Evolutionary conservation across 2,797 vertebrate genomes (phyloP).

Genomic region (Enoplosus armatus): DNA sequence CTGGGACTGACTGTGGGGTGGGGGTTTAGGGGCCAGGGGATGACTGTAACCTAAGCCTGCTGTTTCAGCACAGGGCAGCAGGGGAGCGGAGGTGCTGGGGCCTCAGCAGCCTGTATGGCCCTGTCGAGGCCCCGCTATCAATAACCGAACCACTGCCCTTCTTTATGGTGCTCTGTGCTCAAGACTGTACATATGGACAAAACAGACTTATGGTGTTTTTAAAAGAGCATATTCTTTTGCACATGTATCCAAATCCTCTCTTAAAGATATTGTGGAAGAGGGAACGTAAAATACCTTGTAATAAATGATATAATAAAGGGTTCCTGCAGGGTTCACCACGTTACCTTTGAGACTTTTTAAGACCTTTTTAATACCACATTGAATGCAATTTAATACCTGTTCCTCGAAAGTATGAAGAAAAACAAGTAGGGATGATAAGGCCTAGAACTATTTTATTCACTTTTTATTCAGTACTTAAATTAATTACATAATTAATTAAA

Average conservation of each 20-base stretch:
- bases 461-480: not conserved
- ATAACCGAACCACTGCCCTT: conserved; percentile 74
- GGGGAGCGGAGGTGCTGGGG: conserved; percentile 86
- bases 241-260: not conserved
- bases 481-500: not conserved
- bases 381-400: not conserved
- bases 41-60: conserved; percentile 90
- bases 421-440: not conserved
- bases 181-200: conserved; percentile 47
- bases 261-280: not conserved
- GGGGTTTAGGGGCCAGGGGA: conserved; percentile 55
- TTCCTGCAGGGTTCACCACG: not conserved
- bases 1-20: conserved; percentile 42
- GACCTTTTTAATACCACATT: not conserved
- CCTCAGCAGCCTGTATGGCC: conserved; percentile 76
- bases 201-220: conserved; percentile 9
- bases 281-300: not conserved
- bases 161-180: conserved; percentile 65
- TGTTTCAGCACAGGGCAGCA: conserved; percentile 90
- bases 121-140: conserved; percentile 77
- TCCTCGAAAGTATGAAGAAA: not conserved
- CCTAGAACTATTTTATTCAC: not conserved
- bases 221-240: not conserved
- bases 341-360: not conserved
- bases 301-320: not conserved